A percentile compares a stretch with the other conserved stretches of the same genome.
Conservation (phyloP, 2,888 invertebrate species). For the Nycteola revayana region DNA sequence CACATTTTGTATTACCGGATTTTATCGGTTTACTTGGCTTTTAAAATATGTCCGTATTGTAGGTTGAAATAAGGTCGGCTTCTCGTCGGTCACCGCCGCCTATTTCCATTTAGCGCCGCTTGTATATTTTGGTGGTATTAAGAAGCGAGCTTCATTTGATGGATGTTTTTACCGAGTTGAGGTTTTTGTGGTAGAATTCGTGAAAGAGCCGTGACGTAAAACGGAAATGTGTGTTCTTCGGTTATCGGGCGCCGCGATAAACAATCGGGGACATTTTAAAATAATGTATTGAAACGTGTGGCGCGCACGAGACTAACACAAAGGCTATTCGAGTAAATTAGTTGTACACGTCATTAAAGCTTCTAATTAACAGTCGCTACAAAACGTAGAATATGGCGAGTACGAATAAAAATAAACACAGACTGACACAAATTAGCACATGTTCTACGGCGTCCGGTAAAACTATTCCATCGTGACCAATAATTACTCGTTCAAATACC, state of each 20-base stretch:
- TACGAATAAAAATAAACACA: conserved; percentile 54
- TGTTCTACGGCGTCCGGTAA: conserved; percentile 13
- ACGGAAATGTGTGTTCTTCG: conserved; percentile 41
- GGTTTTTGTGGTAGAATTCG: conserved; percentile 58
- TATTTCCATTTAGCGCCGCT: conserved; percentile 62
- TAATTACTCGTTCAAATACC: conserved; percentile 26
- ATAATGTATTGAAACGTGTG: conserved; percentile 15
- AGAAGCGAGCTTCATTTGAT: conserved; percentile 66
- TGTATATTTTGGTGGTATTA: conserved; percentile 69
- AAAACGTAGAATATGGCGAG: conserved; percentile 24
- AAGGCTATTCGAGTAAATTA: conserved; percentile 25
- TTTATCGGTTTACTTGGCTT: conserved; percentile 37
- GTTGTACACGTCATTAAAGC: conserved; percentile 40
- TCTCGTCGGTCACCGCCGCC: conserved; percentile 33
- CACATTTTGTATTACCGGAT: conserved; percentile 54
- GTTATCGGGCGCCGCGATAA: conserved; percentile 21
- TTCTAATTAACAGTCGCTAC: conserved; percentile 40
- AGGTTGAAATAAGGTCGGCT: conserved; percentile 43
- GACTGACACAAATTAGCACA: conserved; percentile 60
- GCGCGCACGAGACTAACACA: neutral
- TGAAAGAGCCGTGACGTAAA: conserved; percentile 45
- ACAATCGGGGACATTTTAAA: conserved; percentile 12
- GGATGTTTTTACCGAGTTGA: conserved; percentile 59
- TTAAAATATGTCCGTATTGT: conserved; percentile 49
- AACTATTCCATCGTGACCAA: conserved; percentile 36